Percentiles rank a stretch among this genome's conserved stretches.
phyloP scores from a whole-genome alignment of 2,888 invertebrate genomes.

The Ochropleura leucogaster region DNA sequence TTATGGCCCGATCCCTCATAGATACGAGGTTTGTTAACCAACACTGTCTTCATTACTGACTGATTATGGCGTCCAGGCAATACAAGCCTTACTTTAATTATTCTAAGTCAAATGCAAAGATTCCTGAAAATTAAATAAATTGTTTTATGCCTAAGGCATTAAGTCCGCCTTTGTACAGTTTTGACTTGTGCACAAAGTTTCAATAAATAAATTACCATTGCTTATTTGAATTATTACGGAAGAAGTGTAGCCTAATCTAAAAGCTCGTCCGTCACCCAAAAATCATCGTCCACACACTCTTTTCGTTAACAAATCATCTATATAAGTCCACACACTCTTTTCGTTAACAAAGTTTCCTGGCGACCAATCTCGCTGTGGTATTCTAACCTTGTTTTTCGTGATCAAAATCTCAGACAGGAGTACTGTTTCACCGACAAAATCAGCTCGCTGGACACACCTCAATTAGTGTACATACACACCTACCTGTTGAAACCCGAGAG shows the following conservation, averaged over 20 bases:
- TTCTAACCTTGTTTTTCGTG: background rate
- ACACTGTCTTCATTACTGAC: background rate
- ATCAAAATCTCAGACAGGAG: constrained; percentile 1
- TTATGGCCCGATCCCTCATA: background rate
- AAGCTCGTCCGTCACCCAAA: background rate
- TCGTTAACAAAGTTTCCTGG: background rate
- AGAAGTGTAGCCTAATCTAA: background rate
- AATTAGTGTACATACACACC: constrained; percentile 21
- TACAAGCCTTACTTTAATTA: background rate
- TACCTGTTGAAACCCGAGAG: constrained; percentile 35
- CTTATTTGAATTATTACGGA: background rate
- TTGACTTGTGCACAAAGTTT: too few species aligned
- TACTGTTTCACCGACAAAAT: background rate
- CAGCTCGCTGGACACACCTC: background rate
- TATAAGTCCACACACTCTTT: background rate
- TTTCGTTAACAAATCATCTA: constrained; percentile 6
- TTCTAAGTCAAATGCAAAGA: background rate
- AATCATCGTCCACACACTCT: background rate
- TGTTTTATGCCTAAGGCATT: background rate
- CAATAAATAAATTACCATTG: too few species aligned
- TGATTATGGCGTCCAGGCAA: background rate
- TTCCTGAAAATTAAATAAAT: background rate
- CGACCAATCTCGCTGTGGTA: background rate
- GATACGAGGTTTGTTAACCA: background rate
- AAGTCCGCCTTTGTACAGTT: too few species aligned